Evolutionary conservation across 2,113 vertebrate genomes (phyloP), one percentile per base, ranked within the genome.

Genomic region (Coryphaenoides rupestris): DNA sequence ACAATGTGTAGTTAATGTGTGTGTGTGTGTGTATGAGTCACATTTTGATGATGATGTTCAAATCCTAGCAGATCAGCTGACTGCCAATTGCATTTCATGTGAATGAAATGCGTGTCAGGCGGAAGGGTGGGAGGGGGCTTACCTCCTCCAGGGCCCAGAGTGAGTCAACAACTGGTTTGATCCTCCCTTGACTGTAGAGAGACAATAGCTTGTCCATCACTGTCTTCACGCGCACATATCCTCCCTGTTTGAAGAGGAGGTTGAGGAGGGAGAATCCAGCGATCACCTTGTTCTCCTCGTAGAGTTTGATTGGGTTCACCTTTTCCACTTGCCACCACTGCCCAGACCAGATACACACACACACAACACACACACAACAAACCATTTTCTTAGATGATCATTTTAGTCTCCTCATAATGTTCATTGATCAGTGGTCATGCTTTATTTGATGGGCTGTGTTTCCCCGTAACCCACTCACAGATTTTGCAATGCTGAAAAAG

Each of bases 261-360:
- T 94, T 98, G 74, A 98, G 88, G 60, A 99, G 94, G 9, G 96
- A 98, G 80, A 99, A 99, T 33, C 96, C 97, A 1, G 96, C 95
- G 47, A 99, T 96, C 76, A 96, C 91, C 90, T 99, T 98, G 90
- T 98, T 99, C 86, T 99, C 97, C 82, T 99, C 97, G 0, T 96
- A 99, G 4, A 99, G 92, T 88, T 98, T 98, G 84, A 99, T 95
- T 21, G 96, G 97, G 86, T 98, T 99, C 74, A 99, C 95, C 77
- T 99, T 99, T 87, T 99, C 97, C 62, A 99, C 96, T 77, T 99
- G 97, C 97, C 97, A 99, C 96, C 97, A 99, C 97, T 98, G 83
- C 9, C 81, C 72, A 55, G 21, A 55, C 21, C 58, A 60, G 62
- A 73, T 54, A 63, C 19, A 70, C 23, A 54, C 10, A 54, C 55